Base-by-base conservation (phyloP, 1,140 invertebrate genomes). In the Idris sp. region DNA sequence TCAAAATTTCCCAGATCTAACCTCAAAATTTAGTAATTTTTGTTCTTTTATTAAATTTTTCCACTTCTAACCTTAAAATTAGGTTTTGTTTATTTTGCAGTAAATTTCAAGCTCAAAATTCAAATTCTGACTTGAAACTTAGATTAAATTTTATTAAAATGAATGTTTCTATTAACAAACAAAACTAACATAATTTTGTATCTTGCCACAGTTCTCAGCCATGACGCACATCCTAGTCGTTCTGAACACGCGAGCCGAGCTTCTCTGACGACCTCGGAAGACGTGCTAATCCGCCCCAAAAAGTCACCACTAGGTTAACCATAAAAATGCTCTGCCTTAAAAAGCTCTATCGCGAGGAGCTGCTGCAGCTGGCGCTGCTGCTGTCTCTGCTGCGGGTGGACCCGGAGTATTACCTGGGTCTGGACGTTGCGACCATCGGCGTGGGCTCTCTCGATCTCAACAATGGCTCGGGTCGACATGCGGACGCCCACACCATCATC, bases 251-350 rank as follows among this genome's bases (percentile, higher is more conserved):
- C 35, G 48, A 49, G 58, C 58, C 4, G 68, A 62, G 51, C 26
- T 72, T 35, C 56, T 68, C 41, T 74, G 72, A 74, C 62, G 40
- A 16, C 10, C 18, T 22, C 14, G 14, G 25, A 43, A 36, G 10
- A 8, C 16, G 4, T 8, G 7, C 10, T 16, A 6, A 11, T 13
- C 33, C 4, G 13, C 33, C 9, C n/a, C 33, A 11, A 9, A 30
- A 40, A 10, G n/a, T 5, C 38, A 58, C 81, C 46, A 58, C 81
- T 75, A n/a, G n/a, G n/a, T n/a, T n/a, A n/a, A n/a, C n/a, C n/a
- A n/a, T n/a, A n/a, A n/a, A n/a, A n/a, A 93, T 94, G 92, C 86
- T 93, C 79, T 91, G 90, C 51, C 81, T 93, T 62, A 95, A 94
- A 83, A 95, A 95, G 83, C 81, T 93, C 2, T 92, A 93, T 68